Conservation (phyloP, 2,113 vertebrate species). For the Glaucidium brasilianum region DNA sequence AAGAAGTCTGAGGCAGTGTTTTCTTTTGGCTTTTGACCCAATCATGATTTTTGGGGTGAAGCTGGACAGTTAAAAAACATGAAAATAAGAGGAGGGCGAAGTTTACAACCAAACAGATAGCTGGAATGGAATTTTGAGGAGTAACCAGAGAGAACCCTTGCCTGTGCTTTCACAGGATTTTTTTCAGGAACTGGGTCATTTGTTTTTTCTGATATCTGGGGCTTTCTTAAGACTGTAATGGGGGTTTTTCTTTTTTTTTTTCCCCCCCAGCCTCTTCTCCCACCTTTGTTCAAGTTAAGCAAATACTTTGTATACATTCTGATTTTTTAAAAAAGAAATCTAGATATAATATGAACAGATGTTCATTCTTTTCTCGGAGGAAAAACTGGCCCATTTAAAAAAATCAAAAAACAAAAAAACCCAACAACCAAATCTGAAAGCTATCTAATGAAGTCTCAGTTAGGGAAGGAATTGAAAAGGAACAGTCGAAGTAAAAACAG, state of each 20-base stretch:
- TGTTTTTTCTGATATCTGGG: not conserved
- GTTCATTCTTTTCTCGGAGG: not conserved
- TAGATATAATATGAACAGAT: not conserved
- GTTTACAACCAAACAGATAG: not conserved
- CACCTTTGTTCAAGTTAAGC: not conserved
- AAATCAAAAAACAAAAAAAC: not conserved
- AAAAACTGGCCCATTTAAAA: not conserved
- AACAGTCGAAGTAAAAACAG: not conserved
- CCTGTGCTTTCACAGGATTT: not conserved
- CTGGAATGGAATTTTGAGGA: not conserved
- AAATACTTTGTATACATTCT: not conserved
- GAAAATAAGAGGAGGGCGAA: not conserved
- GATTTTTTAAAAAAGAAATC: not conserved
- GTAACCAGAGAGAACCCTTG: not conserved
- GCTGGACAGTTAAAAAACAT: not conserved
- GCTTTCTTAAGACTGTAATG: not conserved
- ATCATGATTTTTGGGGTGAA: not conserved
- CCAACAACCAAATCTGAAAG: not conserved
- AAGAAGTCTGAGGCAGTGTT: not conserved
- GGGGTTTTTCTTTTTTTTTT: not conserved
- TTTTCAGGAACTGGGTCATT: not conserved
- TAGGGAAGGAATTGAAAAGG: not conserved
- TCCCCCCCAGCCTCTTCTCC: not conserved
- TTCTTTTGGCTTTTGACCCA: not conserved
- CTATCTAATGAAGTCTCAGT: not conserved